Conservation (phyloP, 1,140 invertebrate species). For the Fopius arisanus region DNA sequence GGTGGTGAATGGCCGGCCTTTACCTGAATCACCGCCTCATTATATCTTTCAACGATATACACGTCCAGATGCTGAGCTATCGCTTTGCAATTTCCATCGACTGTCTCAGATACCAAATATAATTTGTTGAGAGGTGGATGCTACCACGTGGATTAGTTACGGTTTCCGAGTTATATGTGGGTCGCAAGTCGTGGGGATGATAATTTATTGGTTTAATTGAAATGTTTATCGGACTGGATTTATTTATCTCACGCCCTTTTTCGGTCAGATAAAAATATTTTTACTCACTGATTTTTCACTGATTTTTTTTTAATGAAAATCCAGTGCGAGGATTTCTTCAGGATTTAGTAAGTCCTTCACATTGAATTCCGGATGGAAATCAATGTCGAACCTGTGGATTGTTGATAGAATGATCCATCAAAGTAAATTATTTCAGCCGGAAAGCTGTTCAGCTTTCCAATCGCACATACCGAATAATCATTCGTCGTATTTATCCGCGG, state of each 20-base stretch:
- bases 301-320: background rate
- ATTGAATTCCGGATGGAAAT: background rate
- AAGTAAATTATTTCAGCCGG: background rate
- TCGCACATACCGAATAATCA: background rate
- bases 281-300: too few relatives aligned
- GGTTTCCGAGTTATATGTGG: background rate
- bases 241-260: too few relatives aligned
- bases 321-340: too few relatives aligned
- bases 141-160: background rate
- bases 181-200: background rate
- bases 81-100: background rate
- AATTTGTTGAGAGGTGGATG: background rate
- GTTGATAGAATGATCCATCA: background rate
- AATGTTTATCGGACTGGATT: background rate
- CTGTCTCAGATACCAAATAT: background rate
- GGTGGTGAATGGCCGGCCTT: background rate
- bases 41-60: constrained; percentile 3
- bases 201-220: background rate
- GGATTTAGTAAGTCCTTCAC: background rate
- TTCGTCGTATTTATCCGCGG: background rate
- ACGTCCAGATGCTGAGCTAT: background rate
- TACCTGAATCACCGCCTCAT: background rate
- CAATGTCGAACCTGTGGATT: background rate
- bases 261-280: too few relatives aligned
- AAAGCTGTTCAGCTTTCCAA: background rate